Evolutionary conservation across 2,113 vertebrate species (phyloP).

Genomic region (Chlorodrepanis virens): DNA sequence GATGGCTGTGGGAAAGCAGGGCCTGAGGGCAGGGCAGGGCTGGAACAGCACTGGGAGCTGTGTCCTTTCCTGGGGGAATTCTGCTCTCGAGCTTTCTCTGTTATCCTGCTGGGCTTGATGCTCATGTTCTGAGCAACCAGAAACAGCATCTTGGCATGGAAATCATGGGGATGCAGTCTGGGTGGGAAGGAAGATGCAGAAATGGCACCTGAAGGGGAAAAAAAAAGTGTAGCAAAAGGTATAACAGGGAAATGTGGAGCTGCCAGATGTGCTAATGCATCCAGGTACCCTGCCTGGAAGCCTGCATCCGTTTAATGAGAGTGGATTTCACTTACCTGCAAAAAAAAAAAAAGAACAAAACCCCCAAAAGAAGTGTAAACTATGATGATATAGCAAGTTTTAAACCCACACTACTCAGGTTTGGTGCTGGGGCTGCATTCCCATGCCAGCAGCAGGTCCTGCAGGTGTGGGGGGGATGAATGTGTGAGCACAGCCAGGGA

Average conservation of each 20-base stretch:
- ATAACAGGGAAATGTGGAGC: background rate
- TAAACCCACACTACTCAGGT: background rate
- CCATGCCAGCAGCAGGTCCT: background rate
- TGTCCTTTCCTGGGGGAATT: background rate
- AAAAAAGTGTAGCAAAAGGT: background rate
- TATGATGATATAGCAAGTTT: fast-evolving
- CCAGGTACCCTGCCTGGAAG: background rate
- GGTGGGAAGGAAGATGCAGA: background rate
- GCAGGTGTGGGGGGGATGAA: background rate
- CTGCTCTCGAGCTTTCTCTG: background rate
- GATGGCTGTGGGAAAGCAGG: background rate
- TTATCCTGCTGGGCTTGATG: background rate
- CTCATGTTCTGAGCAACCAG: background rate
- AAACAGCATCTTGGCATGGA: background rate
- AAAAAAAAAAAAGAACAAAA: background rate
- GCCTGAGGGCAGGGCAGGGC: background rate
- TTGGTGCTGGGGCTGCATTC: background rate
- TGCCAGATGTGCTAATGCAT: background rate
- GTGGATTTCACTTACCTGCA: background rate
- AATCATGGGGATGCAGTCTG: background rate
- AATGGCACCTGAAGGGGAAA: background rate
- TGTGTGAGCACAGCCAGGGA: background rate
- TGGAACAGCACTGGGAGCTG: background rate
- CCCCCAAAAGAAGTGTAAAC: background rate
- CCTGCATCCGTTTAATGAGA: background rate